Conservation (phyloP, 2,113 vertebrate species). For the Dolichotis patagonum region DNA sequence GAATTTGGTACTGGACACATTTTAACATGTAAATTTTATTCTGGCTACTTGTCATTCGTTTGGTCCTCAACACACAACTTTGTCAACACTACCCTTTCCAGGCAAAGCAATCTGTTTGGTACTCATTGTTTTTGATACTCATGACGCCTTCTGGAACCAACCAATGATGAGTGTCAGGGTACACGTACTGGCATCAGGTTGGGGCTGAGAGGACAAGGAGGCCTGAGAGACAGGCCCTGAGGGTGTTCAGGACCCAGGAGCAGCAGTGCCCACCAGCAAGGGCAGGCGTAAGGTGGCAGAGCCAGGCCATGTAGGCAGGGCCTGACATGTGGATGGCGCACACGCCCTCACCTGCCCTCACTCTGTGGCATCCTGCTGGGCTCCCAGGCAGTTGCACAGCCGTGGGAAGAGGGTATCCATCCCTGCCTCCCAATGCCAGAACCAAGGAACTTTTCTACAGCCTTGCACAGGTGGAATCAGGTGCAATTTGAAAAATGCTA, state of each 20-base stretch:
- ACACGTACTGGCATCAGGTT: neutral
- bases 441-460: neutral
- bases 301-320: neutral
- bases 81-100: neutral
- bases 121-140: neutral
- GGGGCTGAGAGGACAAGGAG: neutral
- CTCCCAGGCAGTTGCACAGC: neutral
- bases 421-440: neutral
- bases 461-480: neutral
- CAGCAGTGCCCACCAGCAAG: neutral
- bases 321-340: neutral
- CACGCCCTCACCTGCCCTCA: fast-evolving
- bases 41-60: neutral
- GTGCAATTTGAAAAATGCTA: neutral
- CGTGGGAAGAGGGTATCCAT: neutral
- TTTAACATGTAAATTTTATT: neutral
- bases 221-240: neutral
- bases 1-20: neutral
- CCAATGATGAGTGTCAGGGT: neutral
- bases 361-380: neutral
- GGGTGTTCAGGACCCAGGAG: neutral
- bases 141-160: neutral
- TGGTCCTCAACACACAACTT: neutral
- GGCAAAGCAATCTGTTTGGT: neutral
- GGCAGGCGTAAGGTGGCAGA: neutral